A percentile compares a stretch with the other conserved stretches of the same genome.
Evolutionary conservation across 2,113 vertebrate genomes (phyloP).

Genomic region (Sigmodon hispidus): DNA sequence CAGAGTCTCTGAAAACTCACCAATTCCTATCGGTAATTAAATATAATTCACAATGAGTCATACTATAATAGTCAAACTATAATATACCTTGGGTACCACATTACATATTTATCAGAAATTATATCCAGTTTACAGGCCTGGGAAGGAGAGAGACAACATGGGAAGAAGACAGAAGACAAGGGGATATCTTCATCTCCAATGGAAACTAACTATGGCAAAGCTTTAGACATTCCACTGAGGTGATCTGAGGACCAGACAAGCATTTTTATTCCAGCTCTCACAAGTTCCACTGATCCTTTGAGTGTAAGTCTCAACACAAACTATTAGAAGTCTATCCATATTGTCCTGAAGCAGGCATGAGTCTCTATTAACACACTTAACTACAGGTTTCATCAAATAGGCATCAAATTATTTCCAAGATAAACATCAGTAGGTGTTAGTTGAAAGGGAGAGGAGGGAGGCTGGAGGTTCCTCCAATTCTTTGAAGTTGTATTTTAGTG

Average conservation of each 20-base stretch:
- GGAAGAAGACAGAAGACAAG: neutral
- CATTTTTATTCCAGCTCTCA: neutral
- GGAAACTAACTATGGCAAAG: neutral
- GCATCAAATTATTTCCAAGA: slow-evolving; percentile 71
- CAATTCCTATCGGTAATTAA: neutral
- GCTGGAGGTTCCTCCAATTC: neutral
- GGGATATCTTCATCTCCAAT: neutral
- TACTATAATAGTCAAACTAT: neutral
- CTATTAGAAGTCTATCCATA: neutral
- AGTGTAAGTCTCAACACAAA: neutral
- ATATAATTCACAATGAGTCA: slow-evolving; percentile 1
- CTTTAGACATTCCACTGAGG: neutral
- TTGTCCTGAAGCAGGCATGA: neutral
- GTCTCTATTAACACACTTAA: slow-evolving; percentile 66
- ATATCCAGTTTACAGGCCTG: neutral
- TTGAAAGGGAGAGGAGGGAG: slow-evolving; percentile 52
- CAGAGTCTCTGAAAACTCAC: neutral
- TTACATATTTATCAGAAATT: slow-evolving; percentile 11
- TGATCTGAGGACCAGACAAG: too few relatives aligned
- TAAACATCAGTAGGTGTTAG: slow-evolving; percentile 73
- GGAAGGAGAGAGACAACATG: neutral
- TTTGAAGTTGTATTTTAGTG: slow-evolving; percentile 77
- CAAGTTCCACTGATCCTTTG: neutral
- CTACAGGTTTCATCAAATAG: slow-evolving; percentile 67
- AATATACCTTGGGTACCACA: neutral